These are phyloP conservation scores for Manduca sexta DNA, from an alignment of 1,140 invertebrate species.

Conservation along the genomic window DNA sequence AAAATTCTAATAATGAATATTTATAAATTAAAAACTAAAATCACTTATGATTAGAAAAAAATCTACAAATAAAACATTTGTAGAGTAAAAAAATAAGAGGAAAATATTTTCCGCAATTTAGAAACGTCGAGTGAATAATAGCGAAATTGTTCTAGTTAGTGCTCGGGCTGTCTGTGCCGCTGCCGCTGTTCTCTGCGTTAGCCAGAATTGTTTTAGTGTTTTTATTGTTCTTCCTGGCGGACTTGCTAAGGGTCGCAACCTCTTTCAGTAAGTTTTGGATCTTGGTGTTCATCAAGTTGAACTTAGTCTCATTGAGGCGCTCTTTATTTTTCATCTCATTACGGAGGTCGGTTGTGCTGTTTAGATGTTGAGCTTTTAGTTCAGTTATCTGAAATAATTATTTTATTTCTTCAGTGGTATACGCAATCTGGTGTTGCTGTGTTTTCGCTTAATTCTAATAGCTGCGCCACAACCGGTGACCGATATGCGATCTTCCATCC, in stretches of 20 bases:
- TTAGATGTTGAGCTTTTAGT: slow-evolving; percentile 93
- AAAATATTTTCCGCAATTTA: slow-evolving; percentile 44
- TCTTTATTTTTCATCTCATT: slow-evolving; percentile 88
- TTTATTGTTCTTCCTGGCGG: slow-evolving; percentile 79
- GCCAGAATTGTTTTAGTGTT: slow-evolving; percentile 56
- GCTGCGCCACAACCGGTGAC: neutral
- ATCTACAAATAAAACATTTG: slow-evolving; percentile 68
- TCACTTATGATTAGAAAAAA: slow-evolving; percentile 49
- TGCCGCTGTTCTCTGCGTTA: slow-evolving; percentile 81
- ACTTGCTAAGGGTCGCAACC: slow-evolving; percentile 88
- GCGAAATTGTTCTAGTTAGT: slow-evolving; percentile 67
- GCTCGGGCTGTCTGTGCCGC: slow-evolving; percentile 83
- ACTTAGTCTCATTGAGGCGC: slow-evolving; percentile 87
- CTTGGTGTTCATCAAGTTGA: slow-evolving; percentile 84
- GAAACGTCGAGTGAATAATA: neutral
- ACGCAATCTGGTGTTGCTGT: neutral
- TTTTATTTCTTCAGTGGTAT: slow-evolving; percentile 2
- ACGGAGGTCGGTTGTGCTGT: slow-evolving; percentile 88
- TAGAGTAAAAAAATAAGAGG: slow-evolving; percentile 70
- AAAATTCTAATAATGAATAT: slow-evolving; percentile 16
- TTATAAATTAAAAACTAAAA: slow-evolving; percentile 36
- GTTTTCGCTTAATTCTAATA: neutral
- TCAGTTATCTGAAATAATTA: slow-evolving; percentile 85
- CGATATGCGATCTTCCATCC: slow-evolving; percentile 8
- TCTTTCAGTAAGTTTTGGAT: slow-evolving; percentile 87